Evolutionary conservation across 2,888 invertebrate genomes (phyloP).

Genomic region (Eumacrocentrus americanus): DNA sequence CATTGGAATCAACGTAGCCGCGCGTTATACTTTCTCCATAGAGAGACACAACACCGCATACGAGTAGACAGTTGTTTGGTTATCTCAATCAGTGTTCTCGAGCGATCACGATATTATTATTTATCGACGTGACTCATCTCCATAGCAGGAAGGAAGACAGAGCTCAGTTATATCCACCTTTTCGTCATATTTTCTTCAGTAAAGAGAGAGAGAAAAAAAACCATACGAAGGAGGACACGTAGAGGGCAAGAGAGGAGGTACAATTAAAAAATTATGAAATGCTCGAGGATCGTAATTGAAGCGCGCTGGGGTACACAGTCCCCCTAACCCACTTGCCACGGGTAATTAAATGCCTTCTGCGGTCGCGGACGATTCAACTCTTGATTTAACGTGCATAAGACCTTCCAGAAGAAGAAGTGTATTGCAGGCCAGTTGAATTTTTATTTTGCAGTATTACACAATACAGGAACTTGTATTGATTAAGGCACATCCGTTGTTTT

Average conservation of each 20-base stretch:
- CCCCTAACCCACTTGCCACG: conserved; percentile 41
- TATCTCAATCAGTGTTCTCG: conserved; percentile 17
- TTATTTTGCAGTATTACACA: background rate
- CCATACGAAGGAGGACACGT: conserved; percentile 8
- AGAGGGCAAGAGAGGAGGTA: conserved; percentile 30
- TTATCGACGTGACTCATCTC: conserved; percentile 2
- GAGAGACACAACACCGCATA: background rate
- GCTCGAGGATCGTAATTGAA: conserved; percentile 35
- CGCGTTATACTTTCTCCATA: conserved; percentile 40
- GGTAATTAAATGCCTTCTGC: conserved; percentile 34
- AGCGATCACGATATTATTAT: conserved; percentile 6
- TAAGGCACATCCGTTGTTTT: background rate
- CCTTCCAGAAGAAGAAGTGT: background rate
- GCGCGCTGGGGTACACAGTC: conserved; percentile 28
- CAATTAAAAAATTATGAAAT: conserved; percentile 44
- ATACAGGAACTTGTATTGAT: background rate
- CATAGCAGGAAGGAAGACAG: background rate
- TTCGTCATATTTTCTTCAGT: background rate
- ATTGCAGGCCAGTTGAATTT: background rate
- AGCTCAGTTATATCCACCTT: background rate
- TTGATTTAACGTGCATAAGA: background rate
- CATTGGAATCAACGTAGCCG: conserved; percentile 38
- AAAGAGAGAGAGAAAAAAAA: conserved; percentile 1
- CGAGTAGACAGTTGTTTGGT: background rate
- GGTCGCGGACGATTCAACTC: conserved; percentile 14